Evolutionary conservation across 2,113 vertebrate genomes (phyloP).

Genomic region (Alosa alosa): DNA sequence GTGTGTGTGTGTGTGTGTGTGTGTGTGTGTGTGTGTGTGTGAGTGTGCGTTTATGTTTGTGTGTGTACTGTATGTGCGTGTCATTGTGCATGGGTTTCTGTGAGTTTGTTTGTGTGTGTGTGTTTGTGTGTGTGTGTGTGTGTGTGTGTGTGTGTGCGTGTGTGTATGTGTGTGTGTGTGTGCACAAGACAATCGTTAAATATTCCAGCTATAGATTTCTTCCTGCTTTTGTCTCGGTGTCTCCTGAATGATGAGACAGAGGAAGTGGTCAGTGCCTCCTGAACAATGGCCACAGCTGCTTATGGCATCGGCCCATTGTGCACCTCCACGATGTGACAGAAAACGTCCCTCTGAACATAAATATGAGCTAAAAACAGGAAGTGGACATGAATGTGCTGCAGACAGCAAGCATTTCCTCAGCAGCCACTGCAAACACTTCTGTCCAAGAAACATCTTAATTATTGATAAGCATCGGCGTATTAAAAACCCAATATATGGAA

Average conservation of each 20-base stretch:
- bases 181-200: neutral
- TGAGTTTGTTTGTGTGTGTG: neutral
- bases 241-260: slow-evolving; percentile 12
- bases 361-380: slow-evolving; percentile 41
- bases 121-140: neutral
- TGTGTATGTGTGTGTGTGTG: neutral
- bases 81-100: neutral
- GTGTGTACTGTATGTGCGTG: neutral
- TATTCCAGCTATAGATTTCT: slow-evolving; percentile 1
- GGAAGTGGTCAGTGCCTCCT: slow-evolving; percentile 30
- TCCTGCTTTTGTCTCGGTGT: neutral
- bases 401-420: slow-evolving; percentile 21
- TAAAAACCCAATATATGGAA: slow-evolving; percentile 5
- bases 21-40: neutral
- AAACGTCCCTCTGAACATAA: slow-evolving; percentile 18
- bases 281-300: slow-evolving; percentile 42
- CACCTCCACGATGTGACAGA: neutral
- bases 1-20: neutral
- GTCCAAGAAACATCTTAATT: slow-evolving; percentile 24
- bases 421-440: neutral
- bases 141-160: neutral
- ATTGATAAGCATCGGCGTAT: slow-evolving; percentile 33
- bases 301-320: slow-evolving; percentile 42
- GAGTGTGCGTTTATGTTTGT: neutral
- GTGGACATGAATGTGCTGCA: slow-evolving; percentile 21